These are phyloP conservation scores for Hemibagrus guttatus DNA, from an alignment of 2,797 vertebrate genomes.

Conservation along the genomic window DNA sequence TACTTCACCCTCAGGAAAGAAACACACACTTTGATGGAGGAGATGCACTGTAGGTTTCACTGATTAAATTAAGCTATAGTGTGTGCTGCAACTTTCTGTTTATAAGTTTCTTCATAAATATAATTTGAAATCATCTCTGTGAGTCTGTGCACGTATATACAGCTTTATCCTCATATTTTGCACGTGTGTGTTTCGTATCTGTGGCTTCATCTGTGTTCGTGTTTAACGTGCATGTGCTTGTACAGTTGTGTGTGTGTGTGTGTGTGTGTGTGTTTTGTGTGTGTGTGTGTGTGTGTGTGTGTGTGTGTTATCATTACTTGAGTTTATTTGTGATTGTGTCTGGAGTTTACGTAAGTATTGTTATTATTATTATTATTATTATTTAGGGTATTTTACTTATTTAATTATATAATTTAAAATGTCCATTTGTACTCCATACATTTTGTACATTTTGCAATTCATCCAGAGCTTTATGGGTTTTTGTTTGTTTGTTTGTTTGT, in stretches of 20 bases:
- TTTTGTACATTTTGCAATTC: neutral
- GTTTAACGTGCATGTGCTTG: neutral
- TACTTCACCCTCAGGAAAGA: neutral
- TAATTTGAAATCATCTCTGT: neutral
- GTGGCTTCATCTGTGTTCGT: neutral
- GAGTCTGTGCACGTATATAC: neutral
- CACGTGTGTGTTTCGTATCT: neutral
- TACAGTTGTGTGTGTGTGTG: neutral
- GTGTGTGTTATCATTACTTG: neutral
- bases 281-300: neutral
- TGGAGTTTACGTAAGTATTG: neutral
- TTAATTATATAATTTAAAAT: neutral
- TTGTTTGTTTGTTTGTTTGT: too few relatives aligned
- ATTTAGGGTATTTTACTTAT: neutral
- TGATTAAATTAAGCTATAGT: neutral
- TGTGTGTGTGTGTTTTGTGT: neutral
- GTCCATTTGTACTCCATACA: neutral
- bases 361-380: too few relatives aligned
- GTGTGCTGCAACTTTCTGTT: too few relatives aligned
- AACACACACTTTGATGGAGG: neutral
- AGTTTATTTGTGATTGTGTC: neutral
- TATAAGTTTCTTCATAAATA: neutral
- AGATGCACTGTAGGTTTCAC: neutral
- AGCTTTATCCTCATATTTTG: neutral
- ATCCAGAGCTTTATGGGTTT: too few relatives aligned